These are phyloP conservation scores for Lepisosteus oculatus DNA, from an alignment of 2,113 vertebrate genomes.

Conservation along the genomic window DNA sequence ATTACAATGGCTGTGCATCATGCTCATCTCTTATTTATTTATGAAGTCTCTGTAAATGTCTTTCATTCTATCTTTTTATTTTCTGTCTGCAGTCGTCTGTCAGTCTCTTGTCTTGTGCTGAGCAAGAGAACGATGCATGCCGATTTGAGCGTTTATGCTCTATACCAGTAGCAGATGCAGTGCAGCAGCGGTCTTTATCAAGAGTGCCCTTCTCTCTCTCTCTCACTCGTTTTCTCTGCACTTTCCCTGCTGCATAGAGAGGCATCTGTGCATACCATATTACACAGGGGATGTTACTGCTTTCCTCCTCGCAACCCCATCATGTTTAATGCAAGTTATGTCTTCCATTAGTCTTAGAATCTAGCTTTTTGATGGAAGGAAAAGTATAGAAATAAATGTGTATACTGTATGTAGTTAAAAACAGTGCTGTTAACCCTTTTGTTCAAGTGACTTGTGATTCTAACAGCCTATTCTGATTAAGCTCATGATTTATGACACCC, in stretches of 20 bases:
- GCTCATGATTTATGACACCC: slow-evolving; percentile 27
- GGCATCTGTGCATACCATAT: neutral
- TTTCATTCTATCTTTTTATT: no score
- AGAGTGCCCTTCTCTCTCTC: slow-evolving; percentile 1
- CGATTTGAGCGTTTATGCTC: neutral
- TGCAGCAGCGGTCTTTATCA: neutral
- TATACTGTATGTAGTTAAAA: no score
- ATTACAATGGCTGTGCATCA: slow-evolving; percentile 34
- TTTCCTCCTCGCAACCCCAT: slow-evolving; percentile 1
- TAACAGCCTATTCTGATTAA: no score
- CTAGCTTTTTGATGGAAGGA: slow-evolving; percentile 12
- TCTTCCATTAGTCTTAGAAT: slow-evolving; percentile 33
- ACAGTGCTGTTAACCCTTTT: no score
- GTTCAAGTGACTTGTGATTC: no score
- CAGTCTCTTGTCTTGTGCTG: neutral
- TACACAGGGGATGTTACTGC: neutral
- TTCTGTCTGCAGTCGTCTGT: no score
- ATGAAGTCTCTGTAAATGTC: no score
- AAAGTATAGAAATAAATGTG: no score
- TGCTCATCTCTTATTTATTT: slow-evolving; percentile 22
- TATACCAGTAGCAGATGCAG: neutral
- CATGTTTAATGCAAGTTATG: slow-evolving; percentile 48
- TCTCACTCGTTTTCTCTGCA: neutral
- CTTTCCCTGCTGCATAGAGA: slow-evolving; percentile 5
- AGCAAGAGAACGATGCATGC: neutral